Evolutionary conservation across 1,140 invertebrate species (phyloP), one percentile per base, ranked within the genome.

Genomic region (Frieseomelitta varia): DNA sequence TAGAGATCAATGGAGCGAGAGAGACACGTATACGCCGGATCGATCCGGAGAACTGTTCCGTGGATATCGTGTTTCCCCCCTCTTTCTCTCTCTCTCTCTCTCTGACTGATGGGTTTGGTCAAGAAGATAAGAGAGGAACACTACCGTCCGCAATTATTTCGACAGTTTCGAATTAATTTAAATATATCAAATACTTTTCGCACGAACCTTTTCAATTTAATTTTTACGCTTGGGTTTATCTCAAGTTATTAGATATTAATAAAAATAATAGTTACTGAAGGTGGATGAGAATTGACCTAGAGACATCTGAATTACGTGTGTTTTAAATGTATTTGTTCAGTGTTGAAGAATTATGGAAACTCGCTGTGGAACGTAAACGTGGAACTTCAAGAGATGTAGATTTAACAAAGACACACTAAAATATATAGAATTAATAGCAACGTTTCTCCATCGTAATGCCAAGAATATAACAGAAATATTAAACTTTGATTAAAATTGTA

Each of bases 41-140:
- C 83, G 83, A 84, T 84, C 30, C 53, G 27, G 55, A 79, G 67
- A 53, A 80, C 67, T 51, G 30, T 72, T 73, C 56, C 77, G 69
- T 84, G 69, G 83, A 58, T 53, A 75, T 69, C 15, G 19, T 30
- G 58, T 19, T 56, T 51, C 47, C 21, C 53, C 67, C 72, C 81
- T 12, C 34, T 75, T 21, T 21, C 39, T 39, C 39, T 39, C 39
- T 39, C 39, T 39, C 39, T 39, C 39, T 30, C 30, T 30, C 30
- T 30, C 39, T 21, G 4, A 27, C 71, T 47, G 27, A 51, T 12
- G 19, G 8, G 24, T 39, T 53, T 11, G 51, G 47, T n/a, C 21
- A 15, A 58, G 30, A 4, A 17, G 12, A 19, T 30, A 61, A 34
- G 39, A 71, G 17, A 21, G 56, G 12, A 17, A 15, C 8, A 61